Percentiles rank a stretch among this genome's conserved stretches.
Conservation (phyloP, 1,140 invertebrate species). For the Oncopodura yosiiana region DNA sequence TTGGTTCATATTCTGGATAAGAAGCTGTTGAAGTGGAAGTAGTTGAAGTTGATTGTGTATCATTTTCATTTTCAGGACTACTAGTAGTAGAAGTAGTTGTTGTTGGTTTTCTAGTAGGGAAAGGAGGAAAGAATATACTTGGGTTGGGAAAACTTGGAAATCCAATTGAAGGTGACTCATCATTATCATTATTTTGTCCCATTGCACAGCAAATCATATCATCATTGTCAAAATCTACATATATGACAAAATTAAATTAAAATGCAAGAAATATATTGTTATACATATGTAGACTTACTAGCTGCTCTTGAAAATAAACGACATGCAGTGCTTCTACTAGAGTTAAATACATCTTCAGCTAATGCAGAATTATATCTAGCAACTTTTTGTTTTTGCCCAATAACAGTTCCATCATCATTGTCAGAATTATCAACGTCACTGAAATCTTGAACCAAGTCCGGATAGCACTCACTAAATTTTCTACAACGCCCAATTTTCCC, state of each 20-base stretch:
- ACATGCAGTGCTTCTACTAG: not conserved
- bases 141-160: too few relatives aligned
- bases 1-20: too few relatives aligned
- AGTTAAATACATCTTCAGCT: constrained; percentile 1
- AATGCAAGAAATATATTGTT: not conserved
- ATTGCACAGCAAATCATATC: constrained; percentile 2
- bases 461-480: constrained; percentile 7
- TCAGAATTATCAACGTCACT: not conserved
- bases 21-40: too few relatives aligned
- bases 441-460: too few relatives aligned
- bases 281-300: not conserved
- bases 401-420: not conserved
- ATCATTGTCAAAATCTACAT: not conserved
- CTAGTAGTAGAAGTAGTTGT: not conserved
- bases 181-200: not conserved
- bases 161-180: not conserved
- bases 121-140: too few relatives aligned
- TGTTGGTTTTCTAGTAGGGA: not conserved
- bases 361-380: constrained; percentile 1
- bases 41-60: too few relatives aligned
- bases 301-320: not conserved
- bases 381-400: too few relatives aligned
- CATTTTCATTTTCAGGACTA: too few relatives aligned
- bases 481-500: not conserved
- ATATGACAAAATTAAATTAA: not conserved